Evolutionary conservation across 1,140 invertebrate genomes (phyloP), one percentile per base, ranked within the genome.

Genomic region (Cherax quadricarinatus): DNA sequence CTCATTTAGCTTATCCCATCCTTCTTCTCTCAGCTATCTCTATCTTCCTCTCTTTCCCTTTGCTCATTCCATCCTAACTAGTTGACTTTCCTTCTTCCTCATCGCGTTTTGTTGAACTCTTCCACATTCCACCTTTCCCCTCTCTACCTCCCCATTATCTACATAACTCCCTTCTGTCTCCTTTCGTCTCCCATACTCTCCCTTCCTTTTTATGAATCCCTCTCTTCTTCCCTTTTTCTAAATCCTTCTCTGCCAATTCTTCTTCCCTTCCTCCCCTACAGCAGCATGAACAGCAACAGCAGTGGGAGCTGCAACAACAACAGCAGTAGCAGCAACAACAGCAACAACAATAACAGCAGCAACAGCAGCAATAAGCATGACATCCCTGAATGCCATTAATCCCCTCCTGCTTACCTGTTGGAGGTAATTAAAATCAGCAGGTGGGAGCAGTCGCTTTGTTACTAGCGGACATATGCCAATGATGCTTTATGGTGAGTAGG

Each of bases 341-440:
- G 30, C 30, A 41, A 41, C 30, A 41, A 0, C 30, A 41, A 5
- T 6, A 10, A 57, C 53, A 57, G 21, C 53, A 48, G 14, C 60
- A 41, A 21, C 18, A 85, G 41, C 83, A 6, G 41, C 16, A 41
- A 30, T 84, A 62, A 84, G n/a, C 82, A 84, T 62, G 30, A 18
- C 30, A 41, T 10, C 62, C 62, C 60, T 66, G 41, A 30, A 30
- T 62, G 24, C 62, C 62, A 73, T 70, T 85, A 85, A 85, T 85
- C 62, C 83, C 24, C 24, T 48, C 30, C 83, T 85, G 60, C 83
- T 85, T 21, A 85, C 83, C 83, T 70, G 83, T 41, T 66, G 83
- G 62, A 62, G 41, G 62, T 85, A 85, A 85, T 85, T 85, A 70
- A 85, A 85, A 85, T 85, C 83, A 85, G 24, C 41, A 66, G 83